These are phyloP conservation scores for Physeter macrocephalus DNA, from an alignment of 2,113 vertebrate species.

Conservation along the genomic window DNA sequence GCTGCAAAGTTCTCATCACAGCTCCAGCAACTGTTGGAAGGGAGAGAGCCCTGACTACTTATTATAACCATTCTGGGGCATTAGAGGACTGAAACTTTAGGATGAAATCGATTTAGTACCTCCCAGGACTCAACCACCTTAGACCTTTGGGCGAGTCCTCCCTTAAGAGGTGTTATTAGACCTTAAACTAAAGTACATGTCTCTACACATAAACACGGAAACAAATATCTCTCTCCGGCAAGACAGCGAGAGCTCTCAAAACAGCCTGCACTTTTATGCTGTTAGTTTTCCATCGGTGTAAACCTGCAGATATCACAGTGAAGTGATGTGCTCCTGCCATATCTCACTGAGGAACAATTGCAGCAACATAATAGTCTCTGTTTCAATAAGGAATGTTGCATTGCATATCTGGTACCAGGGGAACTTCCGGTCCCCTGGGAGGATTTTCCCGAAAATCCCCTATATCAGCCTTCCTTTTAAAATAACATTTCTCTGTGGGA, in stretches of 20 bases:
- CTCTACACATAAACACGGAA: not conserved
- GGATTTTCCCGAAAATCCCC: constrained; percentile 49
- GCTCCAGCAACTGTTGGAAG: too few species aligned
- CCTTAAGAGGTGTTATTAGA: not conserved
- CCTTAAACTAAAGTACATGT: not conserved
- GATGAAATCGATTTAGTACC: not conserved
- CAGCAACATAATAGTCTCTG: not conserved
- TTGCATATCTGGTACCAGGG: not conserved
- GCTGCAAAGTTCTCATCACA: not conserved
- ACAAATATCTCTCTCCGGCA: not conserved
- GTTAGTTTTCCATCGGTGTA: not conserved
- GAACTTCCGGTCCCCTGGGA: not conserved
- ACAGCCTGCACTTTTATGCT: too few species aligned
- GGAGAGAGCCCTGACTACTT: not conserved
- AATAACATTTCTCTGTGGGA: constrained; percentile 60
- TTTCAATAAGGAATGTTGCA: not conserved
- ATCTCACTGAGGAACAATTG: not conserved
- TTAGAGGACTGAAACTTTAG: not conserved
- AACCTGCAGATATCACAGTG: not conserved
- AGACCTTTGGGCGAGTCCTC: not conserved
- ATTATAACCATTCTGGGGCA: not conserved
- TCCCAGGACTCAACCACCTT: too few species aligned
- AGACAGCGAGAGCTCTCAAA: not conserved
- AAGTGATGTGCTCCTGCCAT: rapidly evolving
- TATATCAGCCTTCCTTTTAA: constrained; percentile 48